Percentiles rank a stretch among this genome's conserved stretches.
Evolutionary conservation across 2,888 invertebrate species (phyloP).

Genomic region (Ctena decussata): DNA sequence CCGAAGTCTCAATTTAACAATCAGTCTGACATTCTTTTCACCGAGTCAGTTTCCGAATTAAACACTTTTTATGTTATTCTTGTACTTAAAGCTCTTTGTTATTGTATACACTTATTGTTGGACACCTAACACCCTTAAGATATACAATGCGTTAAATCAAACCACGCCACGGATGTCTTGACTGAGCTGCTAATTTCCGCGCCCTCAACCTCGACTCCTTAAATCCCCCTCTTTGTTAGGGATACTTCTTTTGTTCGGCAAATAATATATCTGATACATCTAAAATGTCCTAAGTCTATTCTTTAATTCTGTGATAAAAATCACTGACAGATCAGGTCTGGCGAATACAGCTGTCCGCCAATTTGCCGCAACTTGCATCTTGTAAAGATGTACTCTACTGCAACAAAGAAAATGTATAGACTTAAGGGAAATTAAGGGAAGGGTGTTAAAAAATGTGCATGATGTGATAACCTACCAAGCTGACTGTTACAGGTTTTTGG

Average conservation of each 20-base stretch:
- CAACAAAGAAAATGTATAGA: neutral
- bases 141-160: slow-evolving; percentile 21
- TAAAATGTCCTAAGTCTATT: neutral
- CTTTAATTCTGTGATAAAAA: neutral
- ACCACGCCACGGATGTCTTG: neutral
- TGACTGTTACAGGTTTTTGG: too few species aligned
- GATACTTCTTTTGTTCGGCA: neutral
- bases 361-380: neutral
- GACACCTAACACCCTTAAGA: slow-evolving; percentile 20
- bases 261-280: slow-evolving; percentile 7
- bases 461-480: too few species aligned
- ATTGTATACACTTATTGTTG: slow-evolving; percentile 37
- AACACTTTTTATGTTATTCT: slow-evolving; percentile 8
- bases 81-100: slow-evolving; percentile 40
- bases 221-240: neutral
- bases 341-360: neutral
- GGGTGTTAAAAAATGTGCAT: too few species aligned
- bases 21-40: slow-evolving; percentile 2
- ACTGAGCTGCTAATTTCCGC: slow-evolving; percentile 12
- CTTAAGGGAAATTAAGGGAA: too few species aligned
- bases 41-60: slow-evolving; percentile 5
- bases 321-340: neutral
- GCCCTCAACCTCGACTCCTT: slow-evolving; percentile 9
- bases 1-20: neutral
- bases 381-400: neutral